Evolutionary conservation across 2,888 invertebrate genomes (phyloP).

Genomic region (Andrena minutula): DNA sequence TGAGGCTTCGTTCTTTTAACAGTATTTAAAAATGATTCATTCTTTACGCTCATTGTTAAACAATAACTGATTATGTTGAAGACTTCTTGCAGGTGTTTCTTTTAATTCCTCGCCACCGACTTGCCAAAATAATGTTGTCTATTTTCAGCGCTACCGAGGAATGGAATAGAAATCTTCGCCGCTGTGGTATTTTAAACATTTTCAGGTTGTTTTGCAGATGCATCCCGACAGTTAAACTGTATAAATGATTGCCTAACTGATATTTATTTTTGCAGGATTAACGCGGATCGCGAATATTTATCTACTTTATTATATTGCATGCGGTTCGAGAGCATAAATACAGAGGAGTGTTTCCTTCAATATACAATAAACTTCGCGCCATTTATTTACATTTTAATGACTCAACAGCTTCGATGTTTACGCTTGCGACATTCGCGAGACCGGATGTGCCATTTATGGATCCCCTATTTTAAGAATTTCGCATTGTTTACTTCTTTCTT

Average conservation of each 20-base stretch:
- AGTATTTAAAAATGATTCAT: background rate
- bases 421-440: background rate
- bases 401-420: background rate
- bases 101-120: background rate
- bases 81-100: background rate
- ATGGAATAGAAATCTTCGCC: background rate
- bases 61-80: conserved; percentile 18
- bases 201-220: conserved; percentile 1
- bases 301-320: background rate
- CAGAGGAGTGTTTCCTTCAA: background rate
- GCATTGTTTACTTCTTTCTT: background rate
- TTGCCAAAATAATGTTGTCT: conserved; percentile 8
- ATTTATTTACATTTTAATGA: background rate
- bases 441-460: background rate
- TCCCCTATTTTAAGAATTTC: background rate
- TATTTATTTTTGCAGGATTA: background rate
- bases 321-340: background rate
- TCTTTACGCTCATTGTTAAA: background rate
- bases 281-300: background rate
- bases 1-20: conserved; percentile 20
- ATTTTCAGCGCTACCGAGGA: conserved; percentile 16
- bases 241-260: conserved; percentile 1
- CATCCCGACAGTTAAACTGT: background rate
- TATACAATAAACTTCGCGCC: background rate
- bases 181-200: background rate